phyloP scores from a whole-genome alignment of 2,113 vertebrate species.

The Rhagologus leucostigma region DNA sequence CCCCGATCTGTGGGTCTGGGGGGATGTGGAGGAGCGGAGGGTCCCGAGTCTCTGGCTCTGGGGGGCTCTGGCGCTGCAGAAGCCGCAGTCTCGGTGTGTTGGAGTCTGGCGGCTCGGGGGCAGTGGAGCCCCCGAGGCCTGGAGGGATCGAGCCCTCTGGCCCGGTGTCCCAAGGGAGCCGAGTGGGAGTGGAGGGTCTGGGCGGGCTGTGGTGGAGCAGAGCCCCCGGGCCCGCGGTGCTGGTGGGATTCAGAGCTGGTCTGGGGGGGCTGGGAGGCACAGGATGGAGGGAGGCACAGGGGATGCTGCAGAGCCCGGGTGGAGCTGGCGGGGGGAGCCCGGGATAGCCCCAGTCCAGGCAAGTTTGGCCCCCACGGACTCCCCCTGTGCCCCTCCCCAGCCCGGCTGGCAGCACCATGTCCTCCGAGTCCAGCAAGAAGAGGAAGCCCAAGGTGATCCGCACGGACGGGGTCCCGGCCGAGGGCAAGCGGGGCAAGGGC shows the following conservation, averaged over 20 bases:
- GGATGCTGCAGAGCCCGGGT: rapidly evolving
- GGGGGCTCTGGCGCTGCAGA: not conserved
- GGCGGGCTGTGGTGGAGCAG: not conserved
- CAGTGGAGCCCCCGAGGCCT: too few species aligned
- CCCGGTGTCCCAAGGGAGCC: not conserved
- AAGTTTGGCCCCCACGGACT: rapidly evolving
- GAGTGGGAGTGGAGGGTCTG: not conserved
- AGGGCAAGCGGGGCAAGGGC: slow-evolving; percentile 81
- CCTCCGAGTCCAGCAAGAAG: slow-evolving; percentile 87
- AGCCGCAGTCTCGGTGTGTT: not conserved
- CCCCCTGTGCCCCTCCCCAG: not conserved
- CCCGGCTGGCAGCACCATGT: slow-evolving; percentile 40
- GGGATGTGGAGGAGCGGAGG: not conserved
- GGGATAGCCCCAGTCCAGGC: rapidly evolving
- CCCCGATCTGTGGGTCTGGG: not conserved
- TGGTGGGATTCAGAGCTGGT: not conserved
- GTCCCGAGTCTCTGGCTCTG: too few species aligned
- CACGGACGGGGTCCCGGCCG: slow-evolving; percentile 80
- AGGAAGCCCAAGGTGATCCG: slow-evolving; percentile 93
- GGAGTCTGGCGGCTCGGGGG: too few species aligned
- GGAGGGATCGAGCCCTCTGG: not conserved
- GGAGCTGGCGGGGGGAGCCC: rapidly evolving
- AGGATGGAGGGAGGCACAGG: not conserved
- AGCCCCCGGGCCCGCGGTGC: not conserved
- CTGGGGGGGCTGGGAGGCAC: not conserved